Evolutionary conservation across 1,140 invertebrate genomes (phyloP).

Genomic region (Drosophila saltans): DNA sequence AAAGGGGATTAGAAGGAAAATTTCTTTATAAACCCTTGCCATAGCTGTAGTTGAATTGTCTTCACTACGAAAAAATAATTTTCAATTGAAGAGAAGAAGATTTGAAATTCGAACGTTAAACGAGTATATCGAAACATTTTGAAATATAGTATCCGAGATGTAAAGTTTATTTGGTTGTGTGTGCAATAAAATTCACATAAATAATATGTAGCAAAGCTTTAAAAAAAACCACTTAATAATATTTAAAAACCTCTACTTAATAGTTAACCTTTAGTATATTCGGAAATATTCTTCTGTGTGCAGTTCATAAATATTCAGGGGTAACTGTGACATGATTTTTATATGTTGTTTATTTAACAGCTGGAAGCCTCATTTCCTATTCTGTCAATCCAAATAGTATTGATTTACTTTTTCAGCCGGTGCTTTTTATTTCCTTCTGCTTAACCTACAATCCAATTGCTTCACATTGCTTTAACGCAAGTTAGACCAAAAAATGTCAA

Average conservation of each 20-base stretch:
- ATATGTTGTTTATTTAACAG: not conserved
- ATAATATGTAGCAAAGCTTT: too few species aligned
- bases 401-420: not conserved
- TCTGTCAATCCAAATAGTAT: not conserved
- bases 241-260: too few species aligned
- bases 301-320: too few species aligned
- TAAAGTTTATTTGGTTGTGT: too few species aligned
- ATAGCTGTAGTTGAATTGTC: not conserved
- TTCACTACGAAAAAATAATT: too few species aligned
- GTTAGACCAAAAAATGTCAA: constrained; percentile 18
- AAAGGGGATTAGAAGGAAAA: not conserved
- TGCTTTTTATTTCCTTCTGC: not conserved
- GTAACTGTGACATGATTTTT: too few species aligned
- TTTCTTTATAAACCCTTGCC: not conserved
- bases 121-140: too few species aligned
- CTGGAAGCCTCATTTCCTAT: not conserved
- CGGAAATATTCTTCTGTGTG: not conserved
- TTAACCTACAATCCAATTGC: not conserved
- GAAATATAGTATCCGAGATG: too few species aligned
- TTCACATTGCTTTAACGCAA: not conserved
- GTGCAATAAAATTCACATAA: too few species aligned
- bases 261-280: not conserved
- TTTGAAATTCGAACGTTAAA: too few species aligned
- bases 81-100: too few species aligned
- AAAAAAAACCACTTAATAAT: too few species aligned